Percentiles rank a stretch among this genome's conserved stretches.
Evolutionary conservation across 2,888 invertebrate genomes (phyloP).

Genomic region (Polydrusus pterygomalis): DNA sequence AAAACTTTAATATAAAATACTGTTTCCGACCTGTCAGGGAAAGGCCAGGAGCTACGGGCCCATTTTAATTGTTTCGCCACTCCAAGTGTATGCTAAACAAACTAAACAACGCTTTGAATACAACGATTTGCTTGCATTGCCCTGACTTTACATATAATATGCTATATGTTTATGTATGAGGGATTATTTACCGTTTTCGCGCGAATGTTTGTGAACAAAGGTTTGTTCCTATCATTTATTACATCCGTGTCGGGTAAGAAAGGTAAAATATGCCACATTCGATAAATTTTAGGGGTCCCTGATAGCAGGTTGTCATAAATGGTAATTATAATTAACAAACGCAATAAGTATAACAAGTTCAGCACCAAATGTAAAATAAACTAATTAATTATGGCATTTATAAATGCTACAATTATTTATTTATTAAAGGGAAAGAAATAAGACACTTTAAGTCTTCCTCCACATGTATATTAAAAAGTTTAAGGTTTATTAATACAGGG

Average conservation of each 20-base stretch:
- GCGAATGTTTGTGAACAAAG: not conserved
- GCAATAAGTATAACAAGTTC: too few species aligned
- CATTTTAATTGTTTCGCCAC: constrained; percentile 37
- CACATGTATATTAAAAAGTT: too few species aligned
- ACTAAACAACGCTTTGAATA: constrained; percentile 21
- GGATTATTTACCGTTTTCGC: constrained; percentile 10
- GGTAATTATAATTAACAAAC: too few species aligned
- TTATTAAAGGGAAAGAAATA: too few species aligned
- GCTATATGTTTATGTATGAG: constrained; percentile 1
- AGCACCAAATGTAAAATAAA: too few species aligned
- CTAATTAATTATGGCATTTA: too few species aligned
- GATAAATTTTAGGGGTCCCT: not conserved
- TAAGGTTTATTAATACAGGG: too few species aligned
- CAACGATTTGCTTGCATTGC: constrained; percentile 9
- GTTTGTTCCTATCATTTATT: constrained; percentile 1
- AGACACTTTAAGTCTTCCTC: too few species aligned
- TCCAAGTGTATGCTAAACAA: constrained; percentile 27
- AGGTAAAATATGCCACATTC: not conserved
- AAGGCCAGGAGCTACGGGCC: constrained; percentile 18
- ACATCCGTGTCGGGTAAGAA: not conserved
- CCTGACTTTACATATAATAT: not conserved
- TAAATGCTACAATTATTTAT: too few species aligned
- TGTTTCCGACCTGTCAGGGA: constrained; percentile 26
- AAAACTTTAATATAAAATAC: constrained; percentile 36
- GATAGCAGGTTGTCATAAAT: too few species aligned